Evolutionary conservation across 1,140 invertebrate genomes (phyloP), one percentile per base, ranked within the genome.

Genomic region (Leptinotarsa texana): DNA sequence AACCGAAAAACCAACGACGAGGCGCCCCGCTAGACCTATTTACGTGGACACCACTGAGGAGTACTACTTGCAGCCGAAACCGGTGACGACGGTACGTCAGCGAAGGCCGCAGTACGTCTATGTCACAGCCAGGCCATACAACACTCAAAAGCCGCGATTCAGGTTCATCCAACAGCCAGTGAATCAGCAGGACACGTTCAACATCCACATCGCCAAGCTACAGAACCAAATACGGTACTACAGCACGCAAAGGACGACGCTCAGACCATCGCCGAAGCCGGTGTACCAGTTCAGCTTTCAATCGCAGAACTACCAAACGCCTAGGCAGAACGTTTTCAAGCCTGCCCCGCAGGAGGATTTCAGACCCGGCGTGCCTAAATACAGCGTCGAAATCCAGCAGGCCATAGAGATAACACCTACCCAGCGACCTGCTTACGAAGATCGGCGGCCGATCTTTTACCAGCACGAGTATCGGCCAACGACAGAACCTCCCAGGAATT

Each of bases 241-340:
- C 3, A 88, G 88, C 4, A 84, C 87, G 24, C 87, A 88, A 24
- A 86, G 69, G 66, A 82, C 8, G 86, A 87, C 70, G 84, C 77
- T 77, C 65, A 70, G 71, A 72, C 67, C 74, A 48, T 69, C 76
- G n/a, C 74, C 89, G 3, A 90, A 89, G 80, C 87, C 89, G 2
- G 86, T 90, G 8, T 90, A 89, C 78, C 89, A 90, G 75, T 90
- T 88, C 79, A 89, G 88, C 77, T 90, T 89, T 75, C 86, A 90
- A 74, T 85, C 88, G 0, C 86, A 85, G 1, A 86, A 88, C 74
- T 89, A 89, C 74, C 79, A 74, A 76, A 81, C 83, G 78, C 88
- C 89, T 8, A 88, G 69, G 84, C 88, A 24, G 88, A 89, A 17
- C 86, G 86, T 78, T 79, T 80, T 80, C 22, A 73, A 73, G 49